Evolutionary conservation across 2,888 invertebrate genomes (phyloP).

Genomic region (Idaea dimidiata): DNA sequence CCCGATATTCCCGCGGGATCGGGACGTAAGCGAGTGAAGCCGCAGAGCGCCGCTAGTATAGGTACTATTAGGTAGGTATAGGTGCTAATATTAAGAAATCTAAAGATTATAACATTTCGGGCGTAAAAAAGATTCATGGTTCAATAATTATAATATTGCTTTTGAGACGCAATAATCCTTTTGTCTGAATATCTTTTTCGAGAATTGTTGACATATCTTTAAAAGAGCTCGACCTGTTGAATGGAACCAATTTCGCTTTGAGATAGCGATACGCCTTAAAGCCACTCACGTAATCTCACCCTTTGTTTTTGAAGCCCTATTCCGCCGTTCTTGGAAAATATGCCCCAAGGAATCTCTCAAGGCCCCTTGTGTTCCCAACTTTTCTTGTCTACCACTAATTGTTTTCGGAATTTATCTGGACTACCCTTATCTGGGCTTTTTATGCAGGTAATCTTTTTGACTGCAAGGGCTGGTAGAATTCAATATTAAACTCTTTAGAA

Average conservation of each 20-base stretch:
- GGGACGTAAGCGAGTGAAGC: background rate
- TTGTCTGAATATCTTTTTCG: background rate
- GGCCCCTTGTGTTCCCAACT: conserved; percentile 13
- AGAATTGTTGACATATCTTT: no score
- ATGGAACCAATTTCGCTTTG: conserved; percentile 7
- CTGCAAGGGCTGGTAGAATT: background rate
- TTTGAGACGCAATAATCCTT: background rate
- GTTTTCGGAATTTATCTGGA: conserved; percentile 22
- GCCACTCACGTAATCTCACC: background rate
- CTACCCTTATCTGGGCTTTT: conserved; percentile 26
- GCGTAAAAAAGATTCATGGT: background rate
- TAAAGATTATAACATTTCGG: background rate
- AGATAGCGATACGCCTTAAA: background rate
- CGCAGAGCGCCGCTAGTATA: background rate
- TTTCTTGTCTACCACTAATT: conserved; percentile 22
- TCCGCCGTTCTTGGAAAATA: background rate
- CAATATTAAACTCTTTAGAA: background rate
- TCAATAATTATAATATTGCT: background rate
- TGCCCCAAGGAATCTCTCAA: conserved; percentile 8
- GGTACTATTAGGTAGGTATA: no score
- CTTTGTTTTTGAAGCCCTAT: background rate
- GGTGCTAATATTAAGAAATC: no score
- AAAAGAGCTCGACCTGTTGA: conserved; percentile 10
- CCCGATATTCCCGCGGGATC: no score
- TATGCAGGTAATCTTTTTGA: conserved; percentile 12